Base-by-base conservation (phyloP, 2,888 invertebrate species). In the Siphonodentalium dalli region DNA sequence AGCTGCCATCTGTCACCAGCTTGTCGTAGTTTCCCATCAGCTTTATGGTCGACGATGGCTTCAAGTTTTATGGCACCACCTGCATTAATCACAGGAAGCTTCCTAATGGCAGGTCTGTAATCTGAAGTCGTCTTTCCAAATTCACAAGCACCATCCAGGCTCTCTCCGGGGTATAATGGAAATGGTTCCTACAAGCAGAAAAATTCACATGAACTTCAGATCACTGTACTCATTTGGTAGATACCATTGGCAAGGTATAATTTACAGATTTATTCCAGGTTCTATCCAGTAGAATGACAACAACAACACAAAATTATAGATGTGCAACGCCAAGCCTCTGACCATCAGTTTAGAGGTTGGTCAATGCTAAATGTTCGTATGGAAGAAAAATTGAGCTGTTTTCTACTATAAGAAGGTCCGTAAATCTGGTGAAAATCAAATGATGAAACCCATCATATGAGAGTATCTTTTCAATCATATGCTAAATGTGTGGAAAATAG, bases 81-180 rank as follows among this genome's bases (percentile, higher is more conserved):
- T 24, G 67, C 69, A 20, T 58, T 57, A 6, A 78, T 57, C 2
- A 74, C 65, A 4, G 74, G 75, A 48, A 77, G 63, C 4, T 58
- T 48, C 26, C 65, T 64, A 13, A 77, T 56, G 6, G 73, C 74
- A 13, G 38, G 44, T 2, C 45, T 44, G 54, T 62, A 73, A 33
- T 65, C 58, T 6, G 35, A 23, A 4, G 35, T 21, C 3, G 44
- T 51, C 7, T 35, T 31, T 9, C 52, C 58, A 61, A 65, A 74
- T 0, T 57, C 39, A 23, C 63, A 61, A 3, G 68, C 74, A n/a
- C 58, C 65, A n/a, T 60, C 55, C 20, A 79, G 56, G n/a, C 35
- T 39, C 54, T 79, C 79, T 2, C 78, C 78, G 15, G 78, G 79
- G 56, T 74, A 78, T 11, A 79, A 61, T 20, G 75, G 72, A 56